Evolutionary conservation across 2,888 invertebrate genomes (phyloP).

Genomic region (Gari tellinella): DNA sequence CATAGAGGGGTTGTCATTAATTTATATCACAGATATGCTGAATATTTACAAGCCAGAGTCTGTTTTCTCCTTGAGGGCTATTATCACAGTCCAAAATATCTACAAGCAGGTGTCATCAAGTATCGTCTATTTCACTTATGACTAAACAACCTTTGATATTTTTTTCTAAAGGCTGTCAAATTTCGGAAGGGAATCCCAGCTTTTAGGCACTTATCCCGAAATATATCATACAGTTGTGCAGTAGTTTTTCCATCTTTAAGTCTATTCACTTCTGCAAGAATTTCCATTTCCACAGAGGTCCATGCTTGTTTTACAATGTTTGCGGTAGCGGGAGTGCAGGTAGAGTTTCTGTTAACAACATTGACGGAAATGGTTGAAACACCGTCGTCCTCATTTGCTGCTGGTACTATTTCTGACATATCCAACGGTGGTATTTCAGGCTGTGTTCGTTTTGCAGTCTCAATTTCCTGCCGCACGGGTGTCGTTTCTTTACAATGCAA

Average conservation of each 20-base stretch:
- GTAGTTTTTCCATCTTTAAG: not conserved
- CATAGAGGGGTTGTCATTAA: too few relatives aligned
- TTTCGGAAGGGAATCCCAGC: slow-evolving; percentile 13
- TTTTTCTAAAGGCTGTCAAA: slow-evolving; percentile 12
- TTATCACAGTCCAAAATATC: too few relatives aligned
- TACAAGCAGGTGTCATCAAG: too few relatives aligned
- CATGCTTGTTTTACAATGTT: slow-evolving; percentile 4
- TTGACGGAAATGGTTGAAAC: not conserved
- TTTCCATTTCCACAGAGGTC: slow-evolving; percentile 20
- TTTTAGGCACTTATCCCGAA: slow-evolving; percentile 17
- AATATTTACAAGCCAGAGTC: too few relatives aligned
- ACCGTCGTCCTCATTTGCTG: not conserved
- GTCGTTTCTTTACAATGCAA: not conserved
- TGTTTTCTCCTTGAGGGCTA: too few relatives aligned
- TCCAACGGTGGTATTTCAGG: too few relatives aligned
- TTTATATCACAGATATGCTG: too few relatives aligned
- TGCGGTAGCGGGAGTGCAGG: not conserved
- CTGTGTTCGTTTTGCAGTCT: not conserved
- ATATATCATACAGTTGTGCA: slow-evolving; percentile 6
- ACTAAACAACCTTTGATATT: not conserved
- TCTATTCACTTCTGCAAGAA: slow-evolving; percentile 18
- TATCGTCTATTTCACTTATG: too few relatives aligned
- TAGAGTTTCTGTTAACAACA: too few relatives aligned
- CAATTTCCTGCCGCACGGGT: too few relatives aligned
- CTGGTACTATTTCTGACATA: not conserved